phyloP scores from a whole-genome alignment of 2,113 vertebrate genomes.

The Reinhardtius hippoglossoides region DNA sequence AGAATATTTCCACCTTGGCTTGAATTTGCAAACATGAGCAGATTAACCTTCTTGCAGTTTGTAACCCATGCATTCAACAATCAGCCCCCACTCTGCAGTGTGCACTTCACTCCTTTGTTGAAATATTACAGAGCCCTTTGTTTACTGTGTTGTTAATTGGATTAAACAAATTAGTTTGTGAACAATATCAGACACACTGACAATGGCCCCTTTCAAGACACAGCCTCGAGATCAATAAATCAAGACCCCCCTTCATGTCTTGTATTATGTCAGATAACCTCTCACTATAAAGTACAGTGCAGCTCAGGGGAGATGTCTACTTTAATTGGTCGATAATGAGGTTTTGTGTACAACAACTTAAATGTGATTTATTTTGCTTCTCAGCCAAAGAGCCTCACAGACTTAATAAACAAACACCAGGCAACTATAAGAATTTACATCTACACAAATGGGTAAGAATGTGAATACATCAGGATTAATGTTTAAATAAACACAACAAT shows the following conservation, averaged over 20 bases:
- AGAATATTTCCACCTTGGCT: not conserved
- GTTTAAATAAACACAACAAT: too few species aligned
- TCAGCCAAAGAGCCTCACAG: not conserved
- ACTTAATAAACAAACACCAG: not conserved
- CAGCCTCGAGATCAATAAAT: not conserved
- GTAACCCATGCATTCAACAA: not conserved
- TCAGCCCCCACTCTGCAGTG: not conserved
- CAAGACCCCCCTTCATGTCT: not conserved
- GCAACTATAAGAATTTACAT: not conserved
- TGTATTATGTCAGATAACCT: not conserved
- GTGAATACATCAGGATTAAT: too few species aligned
- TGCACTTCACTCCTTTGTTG: not conserved
- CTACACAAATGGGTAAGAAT: too few species aligned
- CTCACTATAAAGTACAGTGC: not conserved
- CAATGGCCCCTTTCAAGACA: not conserved
- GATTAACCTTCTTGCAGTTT: not conserved
- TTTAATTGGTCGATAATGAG: not conserved
- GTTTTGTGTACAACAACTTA: not conserved
- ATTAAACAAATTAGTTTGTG: not conserved
- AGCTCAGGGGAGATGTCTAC: not conserved
- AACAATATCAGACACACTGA: not conserved
- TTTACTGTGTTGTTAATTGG: not conserved
- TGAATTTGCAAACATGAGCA: too few species aligned
- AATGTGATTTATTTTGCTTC: not conserved
- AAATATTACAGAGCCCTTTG: not conserved